phyloP scores from a whole-genome alignment of 2,797 vertebrate genomes.

The Vultur gryphus region DNA sequence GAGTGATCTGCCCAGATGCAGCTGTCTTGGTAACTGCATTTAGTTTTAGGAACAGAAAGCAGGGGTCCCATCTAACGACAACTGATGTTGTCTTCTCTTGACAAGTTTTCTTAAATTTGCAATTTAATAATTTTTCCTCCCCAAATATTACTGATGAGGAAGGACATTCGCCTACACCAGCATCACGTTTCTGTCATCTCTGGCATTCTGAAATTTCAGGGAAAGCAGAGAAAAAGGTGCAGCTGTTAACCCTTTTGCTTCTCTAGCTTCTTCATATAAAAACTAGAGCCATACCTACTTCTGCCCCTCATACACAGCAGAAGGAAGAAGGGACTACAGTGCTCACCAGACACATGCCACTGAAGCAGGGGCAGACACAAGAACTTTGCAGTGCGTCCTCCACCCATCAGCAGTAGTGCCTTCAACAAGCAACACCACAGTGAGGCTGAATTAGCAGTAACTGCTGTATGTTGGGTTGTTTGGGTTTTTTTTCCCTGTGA shows the following conservation, averaged over 20 bases:
- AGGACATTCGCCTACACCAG: neutral
- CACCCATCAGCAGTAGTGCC: neutral
- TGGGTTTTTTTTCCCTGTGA: neutral
- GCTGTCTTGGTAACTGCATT: slow-evolving; percentile 22
- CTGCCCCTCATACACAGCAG: neutral
- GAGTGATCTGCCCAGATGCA: slow-evolving; percentile 32
- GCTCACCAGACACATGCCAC: neutral
- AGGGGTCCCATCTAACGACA: neutral
- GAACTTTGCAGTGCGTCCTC: neutral
- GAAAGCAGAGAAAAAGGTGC: neutral
- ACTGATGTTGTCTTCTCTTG: slow-evolving; percentile 6
- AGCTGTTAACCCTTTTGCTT: neutral
- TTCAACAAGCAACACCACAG: neutral
- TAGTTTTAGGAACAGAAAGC: neutral
- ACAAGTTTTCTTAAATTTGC: slow-evolving; percentile 23
- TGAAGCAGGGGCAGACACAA: neutral
- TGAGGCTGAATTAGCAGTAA: neutral
- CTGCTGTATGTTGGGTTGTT: neutral
- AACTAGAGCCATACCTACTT: neutral
- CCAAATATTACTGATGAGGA: neutral
- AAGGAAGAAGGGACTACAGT: neutral
- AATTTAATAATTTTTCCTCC: neutral
- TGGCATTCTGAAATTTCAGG: neutral
- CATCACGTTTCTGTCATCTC: neutral
- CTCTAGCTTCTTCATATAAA: neutral